Base-by-base conservation (phyloP, 1,140 invertebrate species). In the Drosophila ogumai region DNA sequence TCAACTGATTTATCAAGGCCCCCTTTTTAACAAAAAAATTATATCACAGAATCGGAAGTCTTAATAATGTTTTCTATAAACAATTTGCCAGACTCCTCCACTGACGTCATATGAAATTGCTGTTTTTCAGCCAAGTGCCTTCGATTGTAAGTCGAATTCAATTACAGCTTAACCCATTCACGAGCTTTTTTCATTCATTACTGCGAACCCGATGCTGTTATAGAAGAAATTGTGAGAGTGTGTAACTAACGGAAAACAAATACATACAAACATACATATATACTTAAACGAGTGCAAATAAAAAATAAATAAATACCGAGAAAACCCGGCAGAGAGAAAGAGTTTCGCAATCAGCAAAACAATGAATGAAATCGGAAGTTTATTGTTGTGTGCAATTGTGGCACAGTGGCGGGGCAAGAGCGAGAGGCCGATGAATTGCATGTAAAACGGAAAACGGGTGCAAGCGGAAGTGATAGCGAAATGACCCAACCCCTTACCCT, bases 311-410 rank as follows among this genome's bases (percentile, higher is more conserved):
- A 56, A 68, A 46, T 54, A 40, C 19, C 49, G 43, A 65, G 49
- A 57, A 47, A 56, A 56, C 6, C 12, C 36, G 69, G 19, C 25
- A 54, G 50, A 36, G 50, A 75, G 46, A 41, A 79, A 79, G 75
- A 79, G 76, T 79, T 79, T 79, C 66, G 76, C 76, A 79, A 79
- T 79, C 75, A 68, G 57, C 54, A 65, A 81, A 71, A 81, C 73
- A 81, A 72, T 82, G 81, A 79, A 84, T 79, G 81, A 84, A 84
- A 84, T 84, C 81, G 81, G 81, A 84, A 84, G 81, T 84, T 84
- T 80, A 84, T 84, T 84, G 81, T 84, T 84, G 72, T 28, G 31
- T 80, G 66, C 56, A 82, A 82, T 68, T 79, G 75, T 58, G 19
- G 38, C 49, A 44, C 63, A 63, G 52, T 43, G n/a, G 47, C 61